Evolutionary conservation across 1,140 invertebrate genomes (phyloP), one percentile per base, ranked within the genome.

Genomic region (Leptinotarsa defecta): DNA sequence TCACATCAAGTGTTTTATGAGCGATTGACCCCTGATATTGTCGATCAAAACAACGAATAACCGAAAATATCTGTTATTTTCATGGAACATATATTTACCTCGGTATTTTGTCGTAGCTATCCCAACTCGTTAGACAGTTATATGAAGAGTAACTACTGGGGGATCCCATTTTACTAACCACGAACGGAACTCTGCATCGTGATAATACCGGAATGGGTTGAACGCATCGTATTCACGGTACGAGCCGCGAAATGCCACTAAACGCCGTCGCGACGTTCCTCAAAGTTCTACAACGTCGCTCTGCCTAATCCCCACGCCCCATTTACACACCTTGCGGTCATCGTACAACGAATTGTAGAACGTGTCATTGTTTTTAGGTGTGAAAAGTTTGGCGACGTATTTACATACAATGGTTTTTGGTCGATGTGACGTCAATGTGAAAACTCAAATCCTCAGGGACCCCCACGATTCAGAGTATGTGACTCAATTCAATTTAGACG

Each of bases 71-170:
- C 34, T 11, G 34, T 43, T 43, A 43, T 11, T 43, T 11, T 43
- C 2, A 43, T 43, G 3, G 8, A 34, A 34, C 27, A 34, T 11
- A 43, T 57, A 15, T 57, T 57, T 93, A 95, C 94, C 94, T 95
- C 80, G 94, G 93, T 88, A 95, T 95, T 81, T 89, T 91, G 87
- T 95, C 94, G 86, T 95, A 95, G 87, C 93, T 94, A 87, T 95
- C 94, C 93, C 94, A 95, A 86, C 92, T 93, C 57, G 92, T 94
- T 80, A 95, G 89, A 87, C 94, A 95, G 87, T 95, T 95, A 87
- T 95, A 95, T 69, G 93, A 94, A 87, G 91, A 94, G 88, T 94
- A 94, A 86, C 93, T 90, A 87, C 91, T 92, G 75, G 91, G 91
- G 80, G 90, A 88, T 83, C 89, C 91, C 91, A 92, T 92, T 77